Percentiles rank a stretch among this genome's conserved stretches.
Evolutionary conservation across 2,113 vertebrate genomes (phyloP).

Genomic region (Mus musculus): GRCm39 chr2:159133001-159133500

Average conservation of each 20-base stretch:
- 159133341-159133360: background rate
- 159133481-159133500: background rate
- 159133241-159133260: background rate
- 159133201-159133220: background rate
- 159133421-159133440: background rate
- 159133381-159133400: background rate
- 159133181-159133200: background rate
- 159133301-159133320: background rate
- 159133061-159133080: background rate
- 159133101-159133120: background rate
- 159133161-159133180: too few species aligned
- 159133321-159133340: background rate
- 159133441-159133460: background rate
- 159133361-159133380: background rate
- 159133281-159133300: background rate
- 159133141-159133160: background rate
- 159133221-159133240: background rate
- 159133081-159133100: background rate
- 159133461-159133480: background rate
- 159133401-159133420: background rate
- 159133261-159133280: background rate
- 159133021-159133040: accelerated
- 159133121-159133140: background rate
- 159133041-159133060: background rate
- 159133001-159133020: background rate